Percentiles rank a stretch among this genome's conserved stretches.
phyloP scores from a whole-genome alignment of 1,140 invertebrate species.

The Caenorhabditis briggsae region DNA sequence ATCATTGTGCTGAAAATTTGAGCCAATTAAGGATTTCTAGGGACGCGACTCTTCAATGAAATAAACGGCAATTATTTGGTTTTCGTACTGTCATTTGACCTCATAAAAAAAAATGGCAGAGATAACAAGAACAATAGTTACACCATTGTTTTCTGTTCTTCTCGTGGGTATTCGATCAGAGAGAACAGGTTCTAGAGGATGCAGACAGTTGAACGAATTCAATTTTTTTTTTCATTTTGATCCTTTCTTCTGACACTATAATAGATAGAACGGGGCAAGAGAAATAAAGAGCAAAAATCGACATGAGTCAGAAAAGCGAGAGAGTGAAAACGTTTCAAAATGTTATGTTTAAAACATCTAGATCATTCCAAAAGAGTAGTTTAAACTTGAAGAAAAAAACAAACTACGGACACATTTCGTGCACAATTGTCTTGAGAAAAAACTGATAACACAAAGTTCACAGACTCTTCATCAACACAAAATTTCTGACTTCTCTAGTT shows the following conservation, averaged over 20 bases:
- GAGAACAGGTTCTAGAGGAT: not conserved
- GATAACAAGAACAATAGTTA: not conserved
- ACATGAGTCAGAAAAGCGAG: not conserved
- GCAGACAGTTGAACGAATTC: not conserved
- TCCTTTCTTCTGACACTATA: too few relatives aligned
- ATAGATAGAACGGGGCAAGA: not conserved
- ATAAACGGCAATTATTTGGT: too few relatives aligned
- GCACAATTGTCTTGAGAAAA: not conserved
- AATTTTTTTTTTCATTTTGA: not conserved
- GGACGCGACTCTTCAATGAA: too few relatives aligned
- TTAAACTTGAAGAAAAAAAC: not conserved
- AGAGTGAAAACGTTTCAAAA: not conserved
- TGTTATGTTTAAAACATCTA: not conserved
- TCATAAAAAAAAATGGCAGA: not conserved
- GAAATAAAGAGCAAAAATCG: not conserved
- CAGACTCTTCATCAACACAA: too few relatives aligned
- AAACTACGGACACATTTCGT: not conserved
- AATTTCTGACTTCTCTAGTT: too few relatives aligned
- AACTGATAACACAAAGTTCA: not conserved
- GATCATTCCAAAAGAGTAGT: not conserved
- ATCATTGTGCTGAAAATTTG: constrained; percentile 7
- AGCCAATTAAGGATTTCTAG: too few relatives aligned
- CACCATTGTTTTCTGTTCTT: not conserved
- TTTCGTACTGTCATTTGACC: too few relatives aligned
- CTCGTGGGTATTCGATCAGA: not conserved